A percentile compares a stretch with the other conserved stretches of the same genome.
These are phyloP conservation scores for Uloborus diversus DNA, from an alignment of 1,140 invertebrate genomes.

Conservation along the genomic window DNA sequence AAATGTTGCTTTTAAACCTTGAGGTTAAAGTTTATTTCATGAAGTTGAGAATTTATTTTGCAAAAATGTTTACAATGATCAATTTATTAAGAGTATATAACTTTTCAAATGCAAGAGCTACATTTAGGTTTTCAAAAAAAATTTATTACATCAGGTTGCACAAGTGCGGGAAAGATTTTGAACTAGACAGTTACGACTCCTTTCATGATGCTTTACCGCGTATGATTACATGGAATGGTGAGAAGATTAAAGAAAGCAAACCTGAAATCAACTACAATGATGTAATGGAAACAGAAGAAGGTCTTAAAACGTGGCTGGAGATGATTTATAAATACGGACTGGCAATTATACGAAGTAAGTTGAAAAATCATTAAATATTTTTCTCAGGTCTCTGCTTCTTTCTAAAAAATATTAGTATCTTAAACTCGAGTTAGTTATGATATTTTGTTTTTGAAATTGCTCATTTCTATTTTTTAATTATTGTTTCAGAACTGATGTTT, in stretches of 20 bases:
- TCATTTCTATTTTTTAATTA: background rate
- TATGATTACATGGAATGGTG: conserved; percentile 62
- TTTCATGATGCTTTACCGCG: conserved; percentile 59
- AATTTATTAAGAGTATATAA: too few species aligned
- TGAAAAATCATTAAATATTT: background rate
- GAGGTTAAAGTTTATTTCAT: too few species aligned
- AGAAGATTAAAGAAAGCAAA: conserved; percentile 61
- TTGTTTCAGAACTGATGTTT: background rate
- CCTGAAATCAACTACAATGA: conserved; percentile 64
- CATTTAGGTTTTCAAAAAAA: too few species aligned
- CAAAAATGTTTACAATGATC: too few species aligned
- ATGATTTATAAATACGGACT: conserved; percentile 64
- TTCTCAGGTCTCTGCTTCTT: too few species aligned
- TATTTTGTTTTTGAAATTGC: too few species aligned
- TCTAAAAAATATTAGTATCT: too few species aligned
- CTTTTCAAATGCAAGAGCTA: too few species aligned
- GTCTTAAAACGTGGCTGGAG: conserved; percentile 62
- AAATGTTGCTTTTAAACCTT: too few species aligned
- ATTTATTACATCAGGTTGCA: conserved; percentile 61
- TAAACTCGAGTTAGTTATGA: too few species aligned
- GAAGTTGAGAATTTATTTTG: too few species aligned
- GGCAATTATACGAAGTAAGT: conserved; percentile 61
- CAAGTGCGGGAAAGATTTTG: conserved; percentile 64
- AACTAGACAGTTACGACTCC: conserved; percentile 62
- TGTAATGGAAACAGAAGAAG: conserved; percentile 63